A percentile compares a stretch with the other conserved stretches of the same genome.
Conservation (phyloP, 2,888 invertebrate genomes). For the Lepidonotus clava region DNA sequence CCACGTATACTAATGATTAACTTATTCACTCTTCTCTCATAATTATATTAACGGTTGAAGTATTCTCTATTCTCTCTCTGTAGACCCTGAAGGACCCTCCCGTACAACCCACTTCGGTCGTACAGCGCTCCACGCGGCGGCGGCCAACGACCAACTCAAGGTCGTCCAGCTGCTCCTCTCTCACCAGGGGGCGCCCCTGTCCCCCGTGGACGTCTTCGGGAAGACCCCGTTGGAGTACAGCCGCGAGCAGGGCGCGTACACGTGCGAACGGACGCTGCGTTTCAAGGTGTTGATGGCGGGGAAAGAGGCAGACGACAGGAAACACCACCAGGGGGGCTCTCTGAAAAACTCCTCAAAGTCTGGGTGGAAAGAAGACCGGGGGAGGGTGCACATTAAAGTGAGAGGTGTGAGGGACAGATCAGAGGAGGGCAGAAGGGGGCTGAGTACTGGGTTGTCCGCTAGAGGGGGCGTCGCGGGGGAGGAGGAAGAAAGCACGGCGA, state of each 20-base stretch:
- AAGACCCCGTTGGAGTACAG: conserved; percentile 43
- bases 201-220: conserved; percentile 33
- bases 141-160: conserved; percentile 43
- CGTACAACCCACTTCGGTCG: conserved; percentile 44
- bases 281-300: not conserved
- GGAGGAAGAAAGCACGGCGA: too few relatives aligned
- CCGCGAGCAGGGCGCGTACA: not conserved
- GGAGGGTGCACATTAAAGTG: not conserved
- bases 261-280: conserved; percentile 22
- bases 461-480: too few relatives aligned
- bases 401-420: not conserved
- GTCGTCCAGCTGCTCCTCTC: conserved; percentile 7
- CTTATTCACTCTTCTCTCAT: too few relatives aligned
- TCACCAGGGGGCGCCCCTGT: conserved; percentile 14
- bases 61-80: too few relatives aligned
- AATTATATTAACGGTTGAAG: too few relatives aligned
- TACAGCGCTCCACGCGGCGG: conserved; percentile 39
- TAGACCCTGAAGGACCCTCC: not conserved
- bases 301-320: not conserved
- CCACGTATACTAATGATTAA: too few relatives aligned
- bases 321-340: not conserved
- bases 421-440: too few relatives aligned
- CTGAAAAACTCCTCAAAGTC: not conserved
- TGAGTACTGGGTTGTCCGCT: too few relatives aligned
- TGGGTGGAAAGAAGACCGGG: not conserved